These are phyloP conservation scores for Petrocephalus sullivani DNA, from an alignment of 2,797 vertebrate genomes.

Conservation along the genomic window DNA sequence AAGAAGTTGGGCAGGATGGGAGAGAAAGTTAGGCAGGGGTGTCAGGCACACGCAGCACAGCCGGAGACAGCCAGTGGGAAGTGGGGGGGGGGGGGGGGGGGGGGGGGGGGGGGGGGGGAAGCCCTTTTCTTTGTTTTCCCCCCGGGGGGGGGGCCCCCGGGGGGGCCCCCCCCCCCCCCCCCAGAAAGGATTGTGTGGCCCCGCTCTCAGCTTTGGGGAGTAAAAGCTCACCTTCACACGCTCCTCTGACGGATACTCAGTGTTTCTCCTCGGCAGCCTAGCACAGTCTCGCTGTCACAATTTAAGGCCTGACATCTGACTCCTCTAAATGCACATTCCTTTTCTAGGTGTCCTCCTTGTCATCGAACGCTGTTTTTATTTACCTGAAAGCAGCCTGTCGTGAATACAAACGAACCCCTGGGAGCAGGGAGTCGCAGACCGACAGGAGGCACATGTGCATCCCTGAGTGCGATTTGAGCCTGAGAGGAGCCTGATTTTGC, in stretches of 20 bases:
- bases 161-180: too few species aligned
- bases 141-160: too few species aligned
- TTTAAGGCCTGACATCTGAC: neutral
- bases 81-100: neutral
- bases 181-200: neutral
- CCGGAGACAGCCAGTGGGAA: neutral
- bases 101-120: too few species aligned
- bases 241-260: neutral
- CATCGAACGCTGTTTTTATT: constrained; percentile 7
- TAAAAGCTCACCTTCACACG: neutral
- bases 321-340: neutral
- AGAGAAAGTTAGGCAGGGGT: neutral
- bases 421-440: neutral
- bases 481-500: neutral
- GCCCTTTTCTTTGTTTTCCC: too few species aligned
- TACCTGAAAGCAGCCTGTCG: neutral
- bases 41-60: neutral
- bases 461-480: neutral
- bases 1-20: neutral
- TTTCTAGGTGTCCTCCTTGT: neutral
- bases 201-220: neutral
- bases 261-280: neutral
- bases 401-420: neutral
- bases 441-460: neutral
- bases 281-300: neutral